phyloP scores from a whole-genome alignment of 2,113 vertebrate genomes.

The Nyctibius bracteatus region DNA sequence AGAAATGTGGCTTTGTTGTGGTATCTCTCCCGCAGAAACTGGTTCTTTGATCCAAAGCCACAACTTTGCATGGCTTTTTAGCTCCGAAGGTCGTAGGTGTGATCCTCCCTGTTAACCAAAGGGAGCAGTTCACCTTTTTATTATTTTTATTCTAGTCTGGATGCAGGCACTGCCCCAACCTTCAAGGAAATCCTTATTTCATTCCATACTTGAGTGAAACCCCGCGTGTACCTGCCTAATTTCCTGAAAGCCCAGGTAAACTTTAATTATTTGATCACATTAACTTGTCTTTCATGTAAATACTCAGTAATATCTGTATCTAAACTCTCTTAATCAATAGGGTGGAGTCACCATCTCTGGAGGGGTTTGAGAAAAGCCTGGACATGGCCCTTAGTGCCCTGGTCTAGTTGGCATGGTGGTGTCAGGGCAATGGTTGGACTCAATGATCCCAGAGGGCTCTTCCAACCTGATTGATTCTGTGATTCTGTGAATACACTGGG shows the following conservation, averaged over 20 bases:
- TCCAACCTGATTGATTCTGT: no score
- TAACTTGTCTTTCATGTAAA: neutral
- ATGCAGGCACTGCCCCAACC: neutral
- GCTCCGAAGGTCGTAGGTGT: neutral
- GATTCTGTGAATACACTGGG: no score
- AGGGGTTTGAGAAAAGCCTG: no score
- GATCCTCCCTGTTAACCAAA: neutral
- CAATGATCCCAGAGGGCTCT: no score
- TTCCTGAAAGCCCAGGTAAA: neutral
- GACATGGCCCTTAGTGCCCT: no score
- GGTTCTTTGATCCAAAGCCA: neutral
- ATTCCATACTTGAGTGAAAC: neutral
- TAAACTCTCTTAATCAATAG: neutral
- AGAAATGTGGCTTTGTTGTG: neutral
- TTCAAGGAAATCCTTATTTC: neutral
- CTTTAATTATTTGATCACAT: neutral
- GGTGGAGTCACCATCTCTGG: no score
- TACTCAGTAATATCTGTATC: neutral
- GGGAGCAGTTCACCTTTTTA: fast-evolving
- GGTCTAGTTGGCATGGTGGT: no score
- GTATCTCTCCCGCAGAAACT: neutral
- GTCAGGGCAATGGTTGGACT: no score
- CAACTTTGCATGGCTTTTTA: neutral
- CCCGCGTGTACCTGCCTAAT: neutral
- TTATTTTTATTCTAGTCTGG: neutral